These are phyloP conservation scores for Fukomys damarensis DNA, from an alignment of 2,113 vertebrate species.

Conservation along the genomic window DNA sequence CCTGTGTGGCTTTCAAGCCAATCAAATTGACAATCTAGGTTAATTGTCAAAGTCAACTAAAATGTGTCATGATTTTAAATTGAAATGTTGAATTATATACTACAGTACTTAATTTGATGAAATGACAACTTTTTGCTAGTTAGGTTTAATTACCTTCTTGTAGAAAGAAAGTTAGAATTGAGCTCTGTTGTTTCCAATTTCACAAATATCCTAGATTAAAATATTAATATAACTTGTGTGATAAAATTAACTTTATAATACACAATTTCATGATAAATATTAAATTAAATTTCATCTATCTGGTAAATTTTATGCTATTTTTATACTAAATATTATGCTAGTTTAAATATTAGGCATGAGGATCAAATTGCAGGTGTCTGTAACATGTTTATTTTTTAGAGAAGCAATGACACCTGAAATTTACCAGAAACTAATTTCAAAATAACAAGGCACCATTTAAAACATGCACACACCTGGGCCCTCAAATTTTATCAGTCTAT, in stretches of 20 bases:
- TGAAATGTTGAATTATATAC: background rate
- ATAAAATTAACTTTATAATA: background rate
- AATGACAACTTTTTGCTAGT: background rate
- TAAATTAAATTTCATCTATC: background rate
- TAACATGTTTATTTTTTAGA: background rate
- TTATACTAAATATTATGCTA: background rate
- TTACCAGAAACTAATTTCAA: conserved; percentile 64
- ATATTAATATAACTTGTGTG: background rate
- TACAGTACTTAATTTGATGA: background rate
- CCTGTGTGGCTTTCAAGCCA: background rate
- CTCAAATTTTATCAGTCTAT: conserved; percentile 45
- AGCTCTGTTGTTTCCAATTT: background rate
- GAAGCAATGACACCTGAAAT: background rate
- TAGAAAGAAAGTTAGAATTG: background rate
- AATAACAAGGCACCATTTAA: conserved; percentile 40
- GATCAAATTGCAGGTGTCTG: background rate
- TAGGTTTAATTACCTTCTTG: background rate
- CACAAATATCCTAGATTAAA: background rate
- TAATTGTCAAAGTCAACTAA: background rate
- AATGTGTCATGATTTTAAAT: background rate
- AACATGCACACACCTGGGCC: background rate
- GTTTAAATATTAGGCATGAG: background rate
- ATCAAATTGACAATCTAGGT: background rate
- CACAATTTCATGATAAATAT: conserved; percentile 17
- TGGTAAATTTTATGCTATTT: background rate